Conservation (phyloP, 2,888 invertebrate species). For the Neria commutata region DNA sequence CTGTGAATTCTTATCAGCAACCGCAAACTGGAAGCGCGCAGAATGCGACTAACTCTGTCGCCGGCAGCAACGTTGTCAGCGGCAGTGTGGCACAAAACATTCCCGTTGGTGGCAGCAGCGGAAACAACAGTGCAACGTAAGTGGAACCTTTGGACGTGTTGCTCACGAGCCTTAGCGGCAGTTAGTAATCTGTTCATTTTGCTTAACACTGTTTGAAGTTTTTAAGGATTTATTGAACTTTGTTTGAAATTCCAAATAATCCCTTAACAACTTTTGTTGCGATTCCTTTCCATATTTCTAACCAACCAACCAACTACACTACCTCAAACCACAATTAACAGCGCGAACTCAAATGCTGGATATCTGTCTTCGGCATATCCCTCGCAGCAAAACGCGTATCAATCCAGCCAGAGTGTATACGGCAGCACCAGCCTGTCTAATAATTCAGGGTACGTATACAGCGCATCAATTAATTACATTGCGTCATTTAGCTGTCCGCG, state of each 20-base stretch:
- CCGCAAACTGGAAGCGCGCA: constrained; percentile 48
- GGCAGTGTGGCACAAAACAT: constrained; percentile 59
- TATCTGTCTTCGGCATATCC: constrained; percentile 62
- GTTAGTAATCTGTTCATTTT: not conserved
- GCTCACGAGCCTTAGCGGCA: no score
- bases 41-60: constrained; percentile 44
- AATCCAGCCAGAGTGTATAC: constrained; percentile 62
- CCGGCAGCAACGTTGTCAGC: constrained; percentile 45
- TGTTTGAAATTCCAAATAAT: not conserved
- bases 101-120: constrained; percentile 59
- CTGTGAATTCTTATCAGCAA: constrained; percentile 61
- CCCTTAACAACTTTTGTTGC: not conserved
- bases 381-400: constrained; percentile 62
- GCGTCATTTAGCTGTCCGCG: no score
- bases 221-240: not conserved
- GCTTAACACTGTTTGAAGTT: constrained; percentile 7
- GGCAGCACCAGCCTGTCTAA: constrained; percentile 60
- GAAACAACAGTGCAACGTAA: constrained; percentile 58
- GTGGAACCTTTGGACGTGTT: constrained; percentile 25
- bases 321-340: constrained; percentile 39
- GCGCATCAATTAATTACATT: not conserved
- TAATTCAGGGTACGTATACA: constrained; percentile 60
- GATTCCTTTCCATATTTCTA: not conserved
- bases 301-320: constrained; percentile 16
- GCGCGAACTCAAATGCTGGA: constrained; percentile 61